A percentile compares a stretch with the other conserved stretches of the same genome.
These are phyloP conservation scores for Stichopus chloronotus DNA, from an alignment of 35 echinoderm and acorn worm species.

Conservation along the genomic window DNA sequence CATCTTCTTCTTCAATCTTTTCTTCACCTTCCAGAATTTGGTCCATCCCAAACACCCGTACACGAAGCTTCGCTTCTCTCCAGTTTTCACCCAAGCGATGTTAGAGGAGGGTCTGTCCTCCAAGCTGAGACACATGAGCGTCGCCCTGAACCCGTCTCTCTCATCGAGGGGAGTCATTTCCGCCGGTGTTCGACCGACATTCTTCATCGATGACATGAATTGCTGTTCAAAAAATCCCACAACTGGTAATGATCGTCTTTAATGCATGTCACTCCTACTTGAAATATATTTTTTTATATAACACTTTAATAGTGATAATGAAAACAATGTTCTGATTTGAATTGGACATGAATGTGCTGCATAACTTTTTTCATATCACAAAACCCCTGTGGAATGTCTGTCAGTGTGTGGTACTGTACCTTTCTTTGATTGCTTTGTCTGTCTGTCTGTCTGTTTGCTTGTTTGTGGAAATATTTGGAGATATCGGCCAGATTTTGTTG, in stretches of 20 bases:
- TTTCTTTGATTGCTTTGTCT: too few relatives aligned
- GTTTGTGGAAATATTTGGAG: too few relatives aligned
- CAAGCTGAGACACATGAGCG: slow-evolving; percentile 70
- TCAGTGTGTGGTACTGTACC: too few relatives aligned
- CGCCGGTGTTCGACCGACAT: slow-evolving; percentile 18
- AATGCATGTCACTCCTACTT: neutral
- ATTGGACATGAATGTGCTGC: too few relatives aligned
- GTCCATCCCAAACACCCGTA: slow-evolving; percentile 88
- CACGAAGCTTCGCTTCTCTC: slow-evolving; percentile 68
- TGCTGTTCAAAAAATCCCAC: slow-evolving; percentile 51
- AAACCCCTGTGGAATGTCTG: too few relatives aligned
- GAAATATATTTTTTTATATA: neutral
- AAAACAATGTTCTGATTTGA: too few relatives aligned
- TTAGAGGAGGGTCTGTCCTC: slow-evolving; percentile 73
- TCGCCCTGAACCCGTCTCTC: slow-evolving; percentile 48
- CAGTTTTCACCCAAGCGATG: slow-evolving; percentile 62
- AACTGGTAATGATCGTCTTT: slow-evolving; percentile 65
- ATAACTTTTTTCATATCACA: too few relatives aligned
- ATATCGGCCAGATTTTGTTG: too few relatives aligned
- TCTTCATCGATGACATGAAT: slow-evolving; percentile 90
- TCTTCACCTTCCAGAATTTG: slow-evolving; percentile 73
- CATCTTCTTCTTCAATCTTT: neutral
- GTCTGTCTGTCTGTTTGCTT: too few relatives aligned
- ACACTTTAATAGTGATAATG: too few relatives aligned
- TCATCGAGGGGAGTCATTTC: neutral